Conservation (phyloP, 1,140 invertebrate genomes). For the Ooceraea biroi region DNA sequence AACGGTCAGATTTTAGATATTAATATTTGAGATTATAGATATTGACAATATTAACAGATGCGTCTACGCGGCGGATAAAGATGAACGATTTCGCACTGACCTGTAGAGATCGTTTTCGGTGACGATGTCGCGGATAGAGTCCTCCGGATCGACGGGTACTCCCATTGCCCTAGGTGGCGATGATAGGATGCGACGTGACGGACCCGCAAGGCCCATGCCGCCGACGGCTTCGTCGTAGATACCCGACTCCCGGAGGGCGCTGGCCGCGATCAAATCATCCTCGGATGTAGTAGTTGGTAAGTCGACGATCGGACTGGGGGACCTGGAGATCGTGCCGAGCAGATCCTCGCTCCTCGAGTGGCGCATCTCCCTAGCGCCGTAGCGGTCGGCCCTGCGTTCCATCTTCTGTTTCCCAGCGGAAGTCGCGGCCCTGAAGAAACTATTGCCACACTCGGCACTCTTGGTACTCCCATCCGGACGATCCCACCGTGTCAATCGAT, state of each 20-base stretch:
- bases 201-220: conserved; percentile 14
- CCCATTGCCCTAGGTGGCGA: conserved; percentile 70
- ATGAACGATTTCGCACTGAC: conserved; percentile 77
- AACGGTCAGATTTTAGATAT: no score
- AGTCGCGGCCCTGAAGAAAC: conserved; percentile 29
- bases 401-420: conserved; percentile 24
- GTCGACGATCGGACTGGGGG: conserved; percentile 75
- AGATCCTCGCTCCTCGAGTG: conserved; percentile 84
- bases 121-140: conserved; percentile 89
- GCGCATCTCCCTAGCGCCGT: conserved; percentile 82
- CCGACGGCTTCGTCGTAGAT: conserved; percentile 36
- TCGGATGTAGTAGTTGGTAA: conserved; percentile 80
- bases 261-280: conserved; percentile 84
- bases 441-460: conserved; percentile 24
- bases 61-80: background rate
- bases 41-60: background rate
- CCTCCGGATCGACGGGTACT: conserved; percentile 86
- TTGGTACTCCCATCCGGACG: conserved; percentile 67
- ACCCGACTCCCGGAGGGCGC: conserved; percentile 80
- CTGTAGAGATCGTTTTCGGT: conserved; percentile 89
- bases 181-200: conserved; percentile 34
- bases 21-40: no score
- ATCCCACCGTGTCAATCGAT: background rate
- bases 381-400: conserved; percentile 69
- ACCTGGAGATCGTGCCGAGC: conserved; percentile 74